Evolutionary conservation across 2,888 invertebrate species (phyloP).

Genomic region (Idaea aversata): DNA sequence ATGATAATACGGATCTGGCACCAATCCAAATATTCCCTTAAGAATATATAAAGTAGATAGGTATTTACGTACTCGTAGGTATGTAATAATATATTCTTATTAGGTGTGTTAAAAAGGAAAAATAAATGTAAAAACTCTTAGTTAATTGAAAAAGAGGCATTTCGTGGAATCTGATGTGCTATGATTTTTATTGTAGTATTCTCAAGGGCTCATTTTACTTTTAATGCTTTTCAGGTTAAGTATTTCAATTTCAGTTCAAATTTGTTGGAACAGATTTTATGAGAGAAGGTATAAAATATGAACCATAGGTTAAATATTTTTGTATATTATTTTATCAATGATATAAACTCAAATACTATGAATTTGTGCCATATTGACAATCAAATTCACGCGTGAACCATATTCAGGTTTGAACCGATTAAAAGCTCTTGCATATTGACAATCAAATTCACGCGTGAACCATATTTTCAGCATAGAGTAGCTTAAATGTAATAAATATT

Average conservation of each 20-base stretch:
- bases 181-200: neutral
- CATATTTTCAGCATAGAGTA: too few relatives aligned
- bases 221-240: neutral
- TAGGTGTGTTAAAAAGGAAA: neutral
- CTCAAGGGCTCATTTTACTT: neutral
- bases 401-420: too few relatives aligned
- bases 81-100: neutral
- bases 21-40: neutral
- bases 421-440: too few relatives aligned
- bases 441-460: too few relatives aligned
- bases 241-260: neutral
- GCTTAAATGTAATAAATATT: too few relatives aligned
- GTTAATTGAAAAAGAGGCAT: neutral
- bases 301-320: too few relatives aligned
- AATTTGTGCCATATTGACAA: too few relatives aligned
- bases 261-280: neutral
- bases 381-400: too few relatives aligned
- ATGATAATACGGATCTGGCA: neutral
- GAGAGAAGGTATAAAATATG: too few relatives aligned
- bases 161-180: neutral
- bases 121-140: neutral
- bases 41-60: neutral
- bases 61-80: neutral
- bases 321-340: too few relatives aligned
- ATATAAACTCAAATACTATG: too few relatives aligned